These are phyloP conservation scores for Leptopilina boulardi DNA, from an alignment of 1,140 invertebrate genomes.

Conservation along the genomic window DNA sequence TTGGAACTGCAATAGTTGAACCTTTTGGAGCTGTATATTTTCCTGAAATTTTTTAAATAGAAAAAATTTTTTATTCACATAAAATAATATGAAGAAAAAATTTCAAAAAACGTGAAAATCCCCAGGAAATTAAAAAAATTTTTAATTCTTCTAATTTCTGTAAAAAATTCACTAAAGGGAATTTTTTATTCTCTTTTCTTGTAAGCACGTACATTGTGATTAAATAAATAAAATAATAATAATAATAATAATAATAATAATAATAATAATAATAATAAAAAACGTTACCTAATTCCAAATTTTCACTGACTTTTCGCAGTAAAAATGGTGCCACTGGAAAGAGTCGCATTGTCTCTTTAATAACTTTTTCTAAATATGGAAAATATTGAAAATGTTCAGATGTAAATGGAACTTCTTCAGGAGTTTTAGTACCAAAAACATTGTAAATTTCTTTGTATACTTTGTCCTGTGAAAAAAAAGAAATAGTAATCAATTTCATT, in stretches of 20 bases:
- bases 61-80: not conserved
- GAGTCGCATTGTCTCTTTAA: conserved; percentile 81
- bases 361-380: conserved; percentile 79
- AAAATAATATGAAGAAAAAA: too few species aligned
- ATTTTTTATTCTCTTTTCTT: too few species aligned
- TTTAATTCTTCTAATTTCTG: too few species aligned
- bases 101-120: too few species aligned
- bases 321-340: conserved; percentile 80
- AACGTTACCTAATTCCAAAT: conserved; percentile 56
- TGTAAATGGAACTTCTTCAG: conserved; percentile 53
- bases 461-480: conserved; percentile 70
- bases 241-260: too few species aligned
- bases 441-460: conserved; percentile 78
- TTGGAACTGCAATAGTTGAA: conserved; percentile 55
- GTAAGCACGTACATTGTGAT: too few species aligned
- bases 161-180: too few species aligned
- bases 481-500: too few species aligned
- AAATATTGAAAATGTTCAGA: conserved; percentile 78
- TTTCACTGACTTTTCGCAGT: conserved; percentile 71
- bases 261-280: not conserved
- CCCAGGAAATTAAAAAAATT: too few species aligned
- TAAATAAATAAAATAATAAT: too few species aligned
- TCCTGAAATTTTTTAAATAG: not conserved
- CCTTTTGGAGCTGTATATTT: conserved; percentile 53
- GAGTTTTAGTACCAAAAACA: conserved; percentile 69